Conservation (phyloP, 2,113 vertebrate species). For the Climacteris rufus region DNA sequence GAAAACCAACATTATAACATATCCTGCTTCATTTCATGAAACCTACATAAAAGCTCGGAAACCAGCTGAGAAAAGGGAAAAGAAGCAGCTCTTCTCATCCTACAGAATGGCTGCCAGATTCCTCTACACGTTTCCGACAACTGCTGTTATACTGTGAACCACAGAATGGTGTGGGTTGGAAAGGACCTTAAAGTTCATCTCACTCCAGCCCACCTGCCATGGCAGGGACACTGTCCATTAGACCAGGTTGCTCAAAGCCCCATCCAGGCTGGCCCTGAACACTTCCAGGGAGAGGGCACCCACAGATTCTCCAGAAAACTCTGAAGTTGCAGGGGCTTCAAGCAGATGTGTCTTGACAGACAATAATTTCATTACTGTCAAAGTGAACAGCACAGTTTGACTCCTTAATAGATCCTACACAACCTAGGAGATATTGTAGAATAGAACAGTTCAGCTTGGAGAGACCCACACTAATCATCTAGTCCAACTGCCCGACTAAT, state of each 20-base stretch:
- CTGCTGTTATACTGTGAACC: background rate
- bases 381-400: background rate
- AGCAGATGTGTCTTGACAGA: background rate
- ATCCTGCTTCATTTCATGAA: background rate
- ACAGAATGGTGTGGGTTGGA: background rate
- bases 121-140: background rate
- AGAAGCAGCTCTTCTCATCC: background rate
- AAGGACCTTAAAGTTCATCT: background rate
- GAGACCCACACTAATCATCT: background rate
- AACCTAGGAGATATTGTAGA: background rate
- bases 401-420: background rate
- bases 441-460: background rate
- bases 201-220: background rate
- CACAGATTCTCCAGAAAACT: background rate
- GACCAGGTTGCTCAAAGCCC: background rate
- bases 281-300: background rate
- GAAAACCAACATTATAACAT: background rate
- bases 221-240: background rate
- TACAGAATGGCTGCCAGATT: background rate
- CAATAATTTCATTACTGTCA: background rate
- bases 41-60: background rate
- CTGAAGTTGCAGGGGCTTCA: background rate
- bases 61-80: background rate
- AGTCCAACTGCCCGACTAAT: background rate
- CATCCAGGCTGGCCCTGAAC: background rate